phyloP scores from a whole-genome alignment of 2,797 vertebrate genomes.

The Glossophaga mutica region DNA sequence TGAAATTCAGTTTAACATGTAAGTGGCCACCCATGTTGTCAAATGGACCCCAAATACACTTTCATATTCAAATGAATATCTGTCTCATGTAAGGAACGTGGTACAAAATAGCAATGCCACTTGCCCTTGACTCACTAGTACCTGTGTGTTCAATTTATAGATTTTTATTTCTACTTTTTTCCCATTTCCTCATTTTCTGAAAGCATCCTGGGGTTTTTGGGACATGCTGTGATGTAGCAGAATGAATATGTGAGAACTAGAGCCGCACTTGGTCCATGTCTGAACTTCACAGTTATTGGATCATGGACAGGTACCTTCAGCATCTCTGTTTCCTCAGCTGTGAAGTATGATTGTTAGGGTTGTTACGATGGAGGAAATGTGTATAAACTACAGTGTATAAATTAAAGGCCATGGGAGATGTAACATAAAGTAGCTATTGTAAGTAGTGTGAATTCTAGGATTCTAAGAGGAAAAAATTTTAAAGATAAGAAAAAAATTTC shows the following conservation, averaged over 20 bases:
- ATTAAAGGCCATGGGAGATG: not conserved
- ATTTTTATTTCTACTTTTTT: not conserved
- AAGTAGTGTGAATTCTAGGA: not conserved
- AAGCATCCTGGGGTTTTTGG: not conserved
- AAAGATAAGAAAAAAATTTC: not conserved
- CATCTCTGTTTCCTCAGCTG: slow-evolving; percentile 8
- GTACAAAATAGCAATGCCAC: not conserved
- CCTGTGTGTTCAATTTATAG: not conserved
- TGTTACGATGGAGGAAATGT: not conserved
- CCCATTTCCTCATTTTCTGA: not conserved
- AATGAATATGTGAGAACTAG: not conserved
- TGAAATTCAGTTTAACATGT: not conserved
- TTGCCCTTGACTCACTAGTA: not conserved
- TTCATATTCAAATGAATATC: not conserved
- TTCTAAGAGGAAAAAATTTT: not conserved
- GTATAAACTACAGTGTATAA: not conserved
- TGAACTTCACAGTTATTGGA: not conserved
- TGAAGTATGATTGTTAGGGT: not conserved
- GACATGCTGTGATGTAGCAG: not conserved
- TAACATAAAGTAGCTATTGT: not conserved
- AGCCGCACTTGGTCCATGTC: not conserved
- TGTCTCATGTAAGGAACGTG: not conserved
- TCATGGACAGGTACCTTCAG: not conserved
- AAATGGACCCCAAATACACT: not conserved
- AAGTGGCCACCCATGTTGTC: not conserved